phyloP scores from a whole-genome alignment of 1,140 invertebrate species.

The Pygmarrhopalites habei region DNA sequence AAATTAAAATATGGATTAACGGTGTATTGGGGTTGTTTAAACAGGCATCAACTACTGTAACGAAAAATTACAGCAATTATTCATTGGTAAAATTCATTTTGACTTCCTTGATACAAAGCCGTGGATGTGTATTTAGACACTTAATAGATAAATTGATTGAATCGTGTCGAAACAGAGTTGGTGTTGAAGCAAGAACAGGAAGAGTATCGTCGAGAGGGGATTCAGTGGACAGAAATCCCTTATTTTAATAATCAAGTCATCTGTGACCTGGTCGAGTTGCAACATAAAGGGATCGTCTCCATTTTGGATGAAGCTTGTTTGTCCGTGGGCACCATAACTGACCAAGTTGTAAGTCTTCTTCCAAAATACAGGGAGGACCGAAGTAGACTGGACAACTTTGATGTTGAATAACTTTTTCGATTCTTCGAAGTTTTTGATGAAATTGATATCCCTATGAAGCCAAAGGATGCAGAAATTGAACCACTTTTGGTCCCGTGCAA shows the following conservation, averaged over 20 bases:
- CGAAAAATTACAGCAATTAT: slow-evolving; percentile 92
- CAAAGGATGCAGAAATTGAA: too few species aligned
- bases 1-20: too few species aligned
- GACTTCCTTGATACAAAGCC: too few species aligned
- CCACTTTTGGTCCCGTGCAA: too few species aligned
- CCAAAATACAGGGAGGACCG: too few species aligned
- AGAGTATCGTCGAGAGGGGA: slow-evolving; percentile 86
- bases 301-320: slow-evolving; percentile 93
- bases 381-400: too few species aligned
- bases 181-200: slow-evolving; percentile 94
- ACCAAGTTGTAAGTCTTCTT: too few species aligned
- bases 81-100: slow-evolving; percentile 77
- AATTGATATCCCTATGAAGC: too few species aligned
- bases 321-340: slow-evolving; percentile 86
- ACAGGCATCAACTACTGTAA: slow-evolving; percentile 98
- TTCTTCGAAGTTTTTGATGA: too few species aligned
- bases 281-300: slow-evolving; percentile 60
- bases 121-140: too few species aligned
- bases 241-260: slow-evolving; percentile 67
- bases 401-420: too few species aligned
- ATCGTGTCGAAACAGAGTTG: slow-evolving; percentile 57
- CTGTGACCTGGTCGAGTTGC: slow-evolving; percentile 9
- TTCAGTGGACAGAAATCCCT: slow-evolving; percentile 80
- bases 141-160: slow-evolving; percentile 30
- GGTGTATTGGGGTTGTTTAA: slow-evolving; percentile 53